Evolutionary conservation across 2,113 vertebrate genomes (phyloP).

Genomic region (Gambusia holbrooki): DNA sequence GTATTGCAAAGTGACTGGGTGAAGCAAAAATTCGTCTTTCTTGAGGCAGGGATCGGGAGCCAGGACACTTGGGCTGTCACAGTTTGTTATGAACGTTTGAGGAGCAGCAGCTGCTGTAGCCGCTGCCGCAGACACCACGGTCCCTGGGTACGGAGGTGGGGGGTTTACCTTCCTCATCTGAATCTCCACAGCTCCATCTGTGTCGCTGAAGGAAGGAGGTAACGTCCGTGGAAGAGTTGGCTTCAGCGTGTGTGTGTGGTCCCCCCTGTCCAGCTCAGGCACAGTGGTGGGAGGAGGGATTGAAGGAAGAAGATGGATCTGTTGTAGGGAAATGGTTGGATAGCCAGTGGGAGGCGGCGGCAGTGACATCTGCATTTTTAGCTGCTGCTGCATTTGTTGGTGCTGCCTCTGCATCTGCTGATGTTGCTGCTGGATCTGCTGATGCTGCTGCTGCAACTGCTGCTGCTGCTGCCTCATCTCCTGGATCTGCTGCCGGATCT

Average conservation of each 20-base stretch:
- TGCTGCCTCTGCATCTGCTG: slow-evolving; percentile 84
- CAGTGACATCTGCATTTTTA: slow-evolving; percentile 81
- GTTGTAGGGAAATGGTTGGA: slow-evolving; percentile 80
- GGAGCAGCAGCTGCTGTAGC: slow-evolving; percentile 67
- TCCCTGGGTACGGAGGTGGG: slow-evolving; percentile 91
- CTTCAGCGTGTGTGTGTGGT: slow-evolving; percentile 86
- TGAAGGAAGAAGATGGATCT: slow-evolving; percentile 77
- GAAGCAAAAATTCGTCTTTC: slow-evolving; percentile 91
- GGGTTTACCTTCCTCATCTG: slow-evolving; percentile 90
- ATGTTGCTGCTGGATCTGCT: slow-evolving; percentile 82
- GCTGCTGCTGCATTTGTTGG: slow-evolving; percentile 83
- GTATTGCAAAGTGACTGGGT: slow-evolving; percentile 85
- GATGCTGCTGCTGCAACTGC: slow-evolving; percentile 83
- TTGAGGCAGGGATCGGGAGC: slow-evolving; percentile 87
- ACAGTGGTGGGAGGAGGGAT: slow-evolving; percentile 77
- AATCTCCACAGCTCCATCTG: slow-evolving; percentile 82
- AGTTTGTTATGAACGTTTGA: slow-evolving; percentile 77
- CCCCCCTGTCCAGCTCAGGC: slow-evolving; percentile 76
- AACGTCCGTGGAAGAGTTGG: slow-evolving; percentile 64
- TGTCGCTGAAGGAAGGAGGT: slow-evolving; percentile 81
- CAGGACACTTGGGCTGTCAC: slow-evolving; percentile 77
- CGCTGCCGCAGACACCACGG: slow-evolving; percentile 81
- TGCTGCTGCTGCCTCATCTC: slow-evolving; percentile 84
- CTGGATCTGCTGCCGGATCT: slow-evolving; percentile 80
- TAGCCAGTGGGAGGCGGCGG: slow-evolving; percentile 77